Conservation (phyloP, 2,888 invertebrate species). For the Apamea crenata region DNA sequence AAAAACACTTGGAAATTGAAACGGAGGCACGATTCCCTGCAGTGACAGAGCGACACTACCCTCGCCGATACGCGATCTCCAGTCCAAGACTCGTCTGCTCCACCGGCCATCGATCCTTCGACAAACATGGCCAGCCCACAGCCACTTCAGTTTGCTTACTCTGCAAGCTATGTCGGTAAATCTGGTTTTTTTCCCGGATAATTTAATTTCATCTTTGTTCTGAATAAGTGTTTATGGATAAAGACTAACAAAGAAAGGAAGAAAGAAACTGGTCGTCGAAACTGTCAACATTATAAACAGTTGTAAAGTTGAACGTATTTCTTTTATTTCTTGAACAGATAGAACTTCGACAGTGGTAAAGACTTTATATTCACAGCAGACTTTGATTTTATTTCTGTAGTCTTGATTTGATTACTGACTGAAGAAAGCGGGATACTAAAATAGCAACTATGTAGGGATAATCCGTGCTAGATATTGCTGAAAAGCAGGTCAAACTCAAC, state of each 20-base stretch:
- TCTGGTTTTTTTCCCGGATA: too few relatives aligned
- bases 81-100: too few relatives aligned
- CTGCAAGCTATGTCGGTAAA: too few relatives aligned
- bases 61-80: too few relatives aligned
- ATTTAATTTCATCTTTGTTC: not conserved
- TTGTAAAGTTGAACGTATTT: conserved; percentile 3
- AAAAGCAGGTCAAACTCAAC: not conserved
- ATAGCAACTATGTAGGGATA: not conserved
- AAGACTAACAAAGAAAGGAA: not conserved
- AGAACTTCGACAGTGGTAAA: not conserved
- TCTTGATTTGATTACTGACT: conserved; percentile 23
- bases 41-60: too few relatives aligned
- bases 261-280: not conserved
- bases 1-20: too few relatives aligned
- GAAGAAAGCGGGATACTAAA: not conserved
- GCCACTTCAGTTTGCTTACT: too few relatives aligned
- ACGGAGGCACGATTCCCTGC: too few relatives aligned
- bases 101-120: too few relatives aligned
- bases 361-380: conserved; percentile 30
- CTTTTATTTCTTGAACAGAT: conserved; percentile 7
- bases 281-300: not conserved
- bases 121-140: too few relatives aligned
- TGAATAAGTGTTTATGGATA: not conserved
- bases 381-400: conserved; percentile 24
- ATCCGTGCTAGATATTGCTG: conserved; percentile 1